Conservation (phyloP, 2,113 vertebrate species). For the Chloroceryle aenea region DNA sequence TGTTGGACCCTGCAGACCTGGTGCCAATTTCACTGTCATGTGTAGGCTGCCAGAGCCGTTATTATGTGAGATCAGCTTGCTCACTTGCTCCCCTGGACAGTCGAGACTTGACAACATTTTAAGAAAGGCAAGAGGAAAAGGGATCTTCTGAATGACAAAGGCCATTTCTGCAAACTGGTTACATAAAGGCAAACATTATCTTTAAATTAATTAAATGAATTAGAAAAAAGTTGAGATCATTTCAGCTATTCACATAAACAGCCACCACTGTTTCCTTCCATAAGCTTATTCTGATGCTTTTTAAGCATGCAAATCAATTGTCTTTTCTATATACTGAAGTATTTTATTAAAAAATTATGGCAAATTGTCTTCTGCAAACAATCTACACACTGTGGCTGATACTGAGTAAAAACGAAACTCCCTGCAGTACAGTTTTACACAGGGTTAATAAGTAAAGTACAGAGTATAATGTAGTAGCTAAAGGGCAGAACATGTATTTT, state of each 20-base stretch:
- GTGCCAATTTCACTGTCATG: neutral
- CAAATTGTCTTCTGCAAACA: neutral
- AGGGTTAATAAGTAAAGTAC: neutral
- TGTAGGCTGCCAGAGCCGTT: neutral
- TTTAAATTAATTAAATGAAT: neutral
- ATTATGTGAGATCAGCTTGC: neutral
- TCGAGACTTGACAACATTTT: neutral
- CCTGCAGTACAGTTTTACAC: neutral
- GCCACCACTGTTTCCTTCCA: neutral
- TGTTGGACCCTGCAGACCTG: accelerated
- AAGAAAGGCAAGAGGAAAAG: neutral
- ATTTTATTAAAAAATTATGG: neutral
- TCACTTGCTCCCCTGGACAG: neutral
- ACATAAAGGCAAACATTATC: neutral
- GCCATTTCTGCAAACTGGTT: neutral
- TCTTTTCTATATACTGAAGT: neutral
- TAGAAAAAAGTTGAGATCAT: neutral
- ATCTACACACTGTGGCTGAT: neutral
- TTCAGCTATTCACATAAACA: neutral
- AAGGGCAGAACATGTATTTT: neutral
- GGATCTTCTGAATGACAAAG: neutral
- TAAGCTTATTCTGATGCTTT: neutral
- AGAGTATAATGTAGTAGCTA: neutral
- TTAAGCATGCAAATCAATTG: neutral
- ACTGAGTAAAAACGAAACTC: neutral